These are phyloP conservation scores for Drosophila virilis DNA, from an alignment of 1,140 invertebrate genomes.

Conservation along the genomic window DNA sequence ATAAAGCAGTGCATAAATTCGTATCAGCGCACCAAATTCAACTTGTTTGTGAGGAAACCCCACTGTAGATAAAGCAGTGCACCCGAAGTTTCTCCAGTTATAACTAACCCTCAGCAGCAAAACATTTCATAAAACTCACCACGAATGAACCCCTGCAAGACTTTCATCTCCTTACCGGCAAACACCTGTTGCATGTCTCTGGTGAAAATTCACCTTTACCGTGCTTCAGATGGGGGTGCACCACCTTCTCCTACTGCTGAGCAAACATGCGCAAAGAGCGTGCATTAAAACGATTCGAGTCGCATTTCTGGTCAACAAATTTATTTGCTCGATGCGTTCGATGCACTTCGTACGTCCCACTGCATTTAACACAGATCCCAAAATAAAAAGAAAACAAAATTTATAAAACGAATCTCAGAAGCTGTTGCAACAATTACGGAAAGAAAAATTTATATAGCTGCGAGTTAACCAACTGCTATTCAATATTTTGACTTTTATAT, in stretches of 20 bases:
- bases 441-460: too few species aligned
- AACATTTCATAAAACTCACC: not conserved
- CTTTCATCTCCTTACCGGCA: conserved; percentile 24
- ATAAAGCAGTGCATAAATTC: not conserved
- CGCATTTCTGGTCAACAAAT: conserved; percentile 54
- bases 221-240: not conserved
- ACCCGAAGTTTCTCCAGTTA: not conserved
- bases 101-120: not conserved
- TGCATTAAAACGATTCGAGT: conserved; percentile 30
- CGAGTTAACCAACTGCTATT: too few species aligned
- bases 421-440: conserved; percentile 1
- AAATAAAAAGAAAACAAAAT: conserved; percentile 4
- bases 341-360: conserved; percentile 44
- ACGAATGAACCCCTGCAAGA: not conserved
- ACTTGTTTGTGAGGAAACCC: too few species aligned
- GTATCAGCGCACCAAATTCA: not conserved
- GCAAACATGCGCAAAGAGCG: conserved; percentile 32
- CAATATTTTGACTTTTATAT: too few species aligned
- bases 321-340: conserved; percentile 59
- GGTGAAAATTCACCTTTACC: conserved; percentile 11
- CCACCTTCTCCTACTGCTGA: not conserved
- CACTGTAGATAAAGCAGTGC: conserved; percentile 36
- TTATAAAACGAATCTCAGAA: conserved; percentile 6
- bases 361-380: conserved; percentile 15
- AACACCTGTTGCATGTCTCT: conserved; percentile 63